Evolutionary conservation across 2,113 vertebrate genomes (phyloP).

Genomic region (Mola mola): DNA sequence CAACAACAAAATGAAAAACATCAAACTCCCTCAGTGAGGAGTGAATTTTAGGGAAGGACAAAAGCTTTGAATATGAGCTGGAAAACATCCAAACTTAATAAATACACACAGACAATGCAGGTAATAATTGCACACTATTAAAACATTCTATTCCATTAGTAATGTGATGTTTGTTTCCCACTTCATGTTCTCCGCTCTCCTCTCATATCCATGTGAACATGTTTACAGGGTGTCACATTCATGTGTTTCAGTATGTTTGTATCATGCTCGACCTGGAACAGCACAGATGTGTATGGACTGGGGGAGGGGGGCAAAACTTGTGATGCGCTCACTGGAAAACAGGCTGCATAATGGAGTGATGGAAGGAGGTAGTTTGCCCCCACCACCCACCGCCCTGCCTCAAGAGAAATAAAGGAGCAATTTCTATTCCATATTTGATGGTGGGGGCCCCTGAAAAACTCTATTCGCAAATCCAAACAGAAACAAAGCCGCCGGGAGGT

Average conservation of each 20-base stretch:
- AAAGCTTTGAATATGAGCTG: constrained; percentile 7
- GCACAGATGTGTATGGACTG: constrained; percentile 30
- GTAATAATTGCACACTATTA: constrained; percentile 4
- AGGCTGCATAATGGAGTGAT: constrained; percentile 98
- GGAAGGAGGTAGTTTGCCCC: constrained; percentile 80
- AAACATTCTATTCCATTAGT: neutral
- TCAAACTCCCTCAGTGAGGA: constrained; percentile 36
- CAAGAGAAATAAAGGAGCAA: constrained; percentile 98
- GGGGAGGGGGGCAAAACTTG: constrained; percentile 89
- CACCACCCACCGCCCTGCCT: constrained; percentile 82
- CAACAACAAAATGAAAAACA: constrained; percentile 64
- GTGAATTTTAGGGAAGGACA: constrained; percentile 31
- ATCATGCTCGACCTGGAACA: constrained; percentile 59
- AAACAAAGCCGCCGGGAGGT: constrained; percentile 99
- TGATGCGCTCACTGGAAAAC: constrained; percentile 99
- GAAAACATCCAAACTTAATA: neutral
- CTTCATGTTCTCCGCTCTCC: neutral
- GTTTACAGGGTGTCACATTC: constrained; percentile 48
- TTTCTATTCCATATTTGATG: constrained; percentile 99
- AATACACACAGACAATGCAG: neutral
- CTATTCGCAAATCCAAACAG: constrained; percentile 99
- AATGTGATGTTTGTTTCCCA: neutral
- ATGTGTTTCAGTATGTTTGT: constrained; percentile 25
- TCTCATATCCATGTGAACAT: too few relatives aligned
- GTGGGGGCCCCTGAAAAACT: constrained; percentile 89